Evolutionary conservation across 2,888 invertebrate species (phyloP).

Genomic region (Tipula lateralis): DNA sequence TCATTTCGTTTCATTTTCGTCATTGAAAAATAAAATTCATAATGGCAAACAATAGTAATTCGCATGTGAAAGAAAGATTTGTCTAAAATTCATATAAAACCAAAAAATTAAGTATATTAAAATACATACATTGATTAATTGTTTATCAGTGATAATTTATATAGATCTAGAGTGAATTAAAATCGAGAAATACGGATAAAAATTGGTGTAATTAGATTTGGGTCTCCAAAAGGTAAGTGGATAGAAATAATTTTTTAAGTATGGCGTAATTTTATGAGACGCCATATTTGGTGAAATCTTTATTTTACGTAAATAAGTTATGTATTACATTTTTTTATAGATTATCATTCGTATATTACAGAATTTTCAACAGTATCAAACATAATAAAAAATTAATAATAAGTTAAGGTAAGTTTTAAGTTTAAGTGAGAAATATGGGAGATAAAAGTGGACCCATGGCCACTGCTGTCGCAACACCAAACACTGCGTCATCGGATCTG

Average conservation of each 20-base stretch:
- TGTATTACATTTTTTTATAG: not conserved
- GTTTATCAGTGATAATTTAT: constrained; percentile 13
- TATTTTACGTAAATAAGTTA: not conserved
- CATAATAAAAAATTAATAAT: constrained; percentile 9
- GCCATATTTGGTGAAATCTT: constrained; percentile 13
- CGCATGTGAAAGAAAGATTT: not conserved
- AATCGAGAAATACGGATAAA: not conserved
- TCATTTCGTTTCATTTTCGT: not conserved
- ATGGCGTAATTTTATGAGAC: constrained; percentile 21
- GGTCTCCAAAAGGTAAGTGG: not conserved
- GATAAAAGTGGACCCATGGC: constrained; percentile 34
- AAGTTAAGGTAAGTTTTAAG: constrained; percentile 33
- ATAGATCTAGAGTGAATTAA: not conserved
- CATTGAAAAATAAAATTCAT: not conserved
- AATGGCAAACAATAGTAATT: not conserved
- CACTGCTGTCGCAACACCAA: constrained; percentile 33
- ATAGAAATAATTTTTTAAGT: not conserved
- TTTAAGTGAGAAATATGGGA: constrained; percentile 32
- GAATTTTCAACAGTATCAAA: not conserved
- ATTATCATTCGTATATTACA: not conserved
- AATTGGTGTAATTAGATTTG: not conserved
- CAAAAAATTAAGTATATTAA: not conserved
- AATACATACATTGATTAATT: not conserved
- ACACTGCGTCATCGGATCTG: not conserved
- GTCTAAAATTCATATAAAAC: not conserved